phyloP scores from a whole-genome alignment of 2,888 invertebrate genomes.

The Protodeltote pygarga region DNA sequence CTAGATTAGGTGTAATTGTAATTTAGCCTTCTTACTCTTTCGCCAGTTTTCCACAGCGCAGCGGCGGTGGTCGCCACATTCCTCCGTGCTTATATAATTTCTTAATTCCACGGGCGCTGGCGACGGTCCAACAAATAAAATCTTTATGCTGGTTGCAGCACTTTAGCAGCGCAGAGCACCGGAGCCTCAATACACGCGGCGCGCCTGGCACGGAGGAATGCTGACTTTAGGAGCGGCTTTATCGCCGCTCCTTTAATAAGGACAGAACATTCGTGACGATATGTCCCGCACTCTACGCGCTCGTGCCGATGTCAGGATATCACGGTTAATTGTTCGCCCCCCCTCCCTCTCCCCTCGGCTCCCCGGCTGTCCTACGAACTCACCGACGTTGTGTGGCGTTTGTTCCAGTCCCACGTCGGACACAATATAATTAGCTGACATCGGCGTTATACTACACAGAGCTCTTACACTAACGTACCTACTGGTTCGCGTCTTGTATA shows the following conservation, averaged over 20 bases:
- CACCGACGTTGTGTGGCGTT: background rate
- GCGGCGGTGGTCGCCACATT: background rate
- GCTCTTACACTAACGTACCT: background rate
- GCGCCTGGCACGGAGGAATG: conserved; percentile 10
- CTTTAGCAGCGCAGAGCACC: conserved; percentile 9
- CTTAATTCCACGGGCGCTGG: conserved; percentile 25
- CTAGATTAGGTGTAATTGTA: no score
- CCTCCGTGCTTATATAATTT: conserved; percentile 11
- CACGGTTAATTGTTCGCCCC: background rate
- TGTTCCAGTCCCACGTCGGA: background rate
- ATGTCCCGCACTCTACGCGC: background rate
- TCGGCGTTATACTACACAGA: background rate
- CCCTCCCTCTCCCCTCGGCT: background rate
- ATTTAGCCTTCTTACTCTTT: no score
- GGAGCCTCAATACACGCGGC: background rate
- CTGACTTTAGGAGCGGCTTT: conserved; percentile 7
- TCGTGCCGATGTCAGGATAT: background rate
- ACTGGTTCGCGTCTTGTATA: background rate
- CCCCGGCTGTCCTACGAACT: background rate
- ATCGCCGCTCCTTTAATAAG: conserved; percentile 25
- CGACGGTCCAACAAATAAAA: conserved; percentile 37
- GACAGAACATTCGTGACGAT: conserved; percentile 12
- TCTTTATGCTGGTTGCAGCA: conserved; percentile 10
- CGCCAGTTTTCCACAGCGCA: background rate
- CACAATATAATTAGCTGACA: background rate